Conservation (phyloP, 2,797 vertebrate genomes). For the Rachycentron canadum region DNA sequence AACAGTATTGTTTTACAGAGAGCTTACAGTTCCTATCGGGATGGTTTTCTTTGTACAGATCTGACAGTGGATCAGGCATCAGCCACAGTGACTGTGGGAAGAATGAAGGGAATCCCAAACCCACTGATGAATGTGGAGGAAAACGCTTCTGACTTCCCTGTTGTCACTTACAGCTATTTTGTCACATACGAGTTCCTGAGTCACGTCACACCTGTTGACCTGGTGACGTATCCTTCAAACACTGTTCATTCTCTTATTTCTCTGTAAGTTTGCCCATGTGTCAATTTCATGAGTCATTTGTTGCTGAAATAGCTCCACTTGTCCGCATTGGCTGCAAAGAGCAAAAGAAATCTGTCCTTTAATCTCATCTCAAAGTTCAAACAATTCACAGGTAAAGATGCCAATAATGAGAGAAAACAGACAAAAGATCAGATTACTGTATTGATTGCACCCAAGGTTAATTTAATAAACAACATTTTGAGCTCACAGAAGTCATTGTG, state of each 20-base stretch:
- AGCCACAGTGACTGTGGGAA: conserved; percentile 83
- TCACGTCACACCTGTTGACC: conserved; percentile 20
- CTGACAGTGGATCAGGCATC: conserved; percentile 63
- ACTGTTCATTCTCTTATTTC: neutral
- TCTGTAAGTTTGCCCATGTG: neutral
- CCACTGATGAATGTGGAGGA: conserved; percentile 61
- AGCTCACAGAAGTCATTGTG: too few relatives aligned
- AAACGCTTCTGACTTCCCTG: conserved; percentile 64
- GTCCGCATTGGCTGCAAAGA: neutral
- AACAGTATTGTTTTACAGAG: neutral
- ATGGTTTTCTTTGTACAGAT: conserved; percentile 69
- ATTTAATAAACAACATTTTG: too few relatives aligned
- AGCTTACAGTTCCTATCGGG: neutral
- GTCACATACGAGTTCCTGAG: conserved; percentile 86
- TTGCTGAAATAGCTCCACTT: neutral
- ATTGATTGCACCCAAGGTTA: too few relatives aligned
- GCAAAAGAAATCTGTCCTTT: neutral
- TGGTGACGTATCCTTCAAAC: conserved; percentile 37
- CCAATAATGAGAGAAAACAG: too few relatives aligned
- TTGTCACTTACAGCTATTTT: conserved; percentile 83
- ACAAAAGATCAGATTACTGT: too few relatives aligned
- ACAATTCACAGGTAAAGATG: too few relatives aligned
- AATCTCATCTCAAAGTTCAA: too few relatives aligned
- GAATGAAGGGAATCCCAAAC: conserved; percentile 84
- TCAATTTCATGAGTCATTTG: neutral